Evolutionary conservation across 2,113 vertebrate species (phyloP).

Genomic region (Melanostigma gelatinosum): DNA sequence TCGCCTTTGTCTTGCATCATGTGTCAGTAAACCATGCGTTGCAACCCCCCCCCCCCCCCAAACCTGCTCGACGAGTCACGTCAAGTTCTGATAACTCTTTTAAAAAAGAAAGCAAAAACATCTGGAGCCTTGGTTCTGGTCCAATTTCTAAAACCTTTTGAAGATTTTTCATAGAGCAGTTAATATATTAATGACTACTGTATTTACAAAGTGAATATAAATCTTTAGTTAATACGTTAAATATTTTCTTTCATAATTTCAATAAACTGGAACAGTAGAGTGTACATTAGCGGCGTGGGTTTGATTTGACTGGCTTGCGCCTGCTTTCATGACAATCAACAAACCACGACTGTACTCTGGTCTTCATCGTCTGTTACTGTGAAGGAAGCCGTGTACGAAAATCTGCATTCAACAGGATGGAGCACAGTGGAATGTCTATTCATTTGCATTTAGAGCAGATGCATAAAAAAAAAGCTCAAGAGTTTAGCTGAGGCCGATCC

Average conservation of each 20-base stretch:
- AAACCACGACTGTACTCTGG: constrained; percentile 54
- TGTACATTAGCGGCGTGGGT: constrained; percentile 71
- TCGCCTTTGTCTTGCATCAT: constrained; percentile 40
- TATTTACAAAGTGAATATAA: constrained; percentile 85
- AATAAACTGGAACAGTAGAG: constrained; percentile 78
- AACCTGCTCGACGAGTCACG: constrained; percentile 47
- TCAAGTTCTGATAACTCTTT: constrained; percentile 52
- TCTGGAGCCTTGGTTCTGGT: constrained; percentile 63
- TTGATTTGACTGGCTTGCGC: constrained; percentile 58
- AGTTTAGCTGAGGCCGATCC: constrained; percentile 61
- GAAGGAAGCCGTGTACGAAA: constrained; percentile 70
- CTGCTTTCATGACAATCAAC: constrained; percentile 51
- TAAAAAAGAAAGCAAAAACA: constrained; percentile 57
- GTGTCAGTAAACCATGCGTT: constrained; percentile 64
- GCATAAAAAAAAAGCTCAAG: constrained; percentile 72
- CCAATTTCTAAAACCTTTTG: constrained; percentile 78
- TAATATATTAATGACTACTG: constrained; percentile 87
- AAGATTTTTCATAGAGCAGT: constrained; percentile 81
- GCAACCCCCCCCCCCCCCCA: constrained; percentile 24
- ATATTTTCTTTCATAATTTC: constrained; percentile 78
- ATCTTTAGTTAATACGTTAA: constrained; percentile 86
- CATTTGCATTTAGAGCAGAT: constrained; percentile 79
- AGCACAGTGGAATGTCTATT: constrained; percentile 84
- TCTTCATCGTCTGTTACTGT: constrained; percentile 49
- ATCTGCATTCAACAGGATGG: constrained; percentile 71